Conservation (phyloP, 1,140 invertebrate species). For the Dinothrombium tinctorium region DNA sequence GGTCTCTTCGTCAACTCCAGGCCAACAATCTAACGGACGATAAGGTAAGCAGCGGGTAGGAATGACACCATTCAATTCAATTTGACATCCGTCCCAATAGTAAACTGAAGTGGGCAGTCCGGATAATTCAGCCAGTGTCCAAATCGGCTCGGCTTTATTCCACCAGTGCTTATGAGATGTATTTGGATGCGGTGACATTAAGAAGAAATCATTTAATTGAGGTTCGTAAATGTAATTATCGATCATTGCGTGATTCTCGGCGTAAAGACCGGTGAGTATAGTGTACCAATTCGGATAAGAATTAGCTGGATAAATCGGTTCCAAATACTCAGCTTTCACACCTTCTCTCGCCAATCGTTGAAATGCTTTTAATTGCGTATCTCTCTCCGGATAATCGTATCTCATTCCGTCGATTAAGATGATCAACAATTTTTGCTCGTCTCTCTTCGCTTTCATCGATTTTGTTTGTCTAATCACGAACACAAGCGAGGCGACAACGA, state of each 20-base stretch:
- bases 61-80: slow-evolving; percentile 7
- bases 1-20: too few species aligned
- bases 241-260: slow-evolving; percentile 15
- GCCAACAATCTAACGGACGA: too few species aligned
- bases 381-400: too few species aligned
- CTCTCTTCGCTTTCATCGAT: too few species aligned
- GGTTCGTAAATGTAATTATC: slow-evolving; percentile 14
- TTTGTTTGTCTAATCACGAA: too few species aligned
- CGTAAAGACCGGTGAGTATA: too few species aligned
- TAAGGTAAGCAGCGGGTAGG: too few species aligned
- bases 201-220: slow-evolving; percentile 10
- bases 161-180: slow-evolving; percentile 15
- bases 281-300: slow-evolving; percentile 14
- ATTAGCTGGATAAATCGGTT: slow-evolving; percentile 12
- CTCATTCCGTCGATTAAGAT: too few species aligned
- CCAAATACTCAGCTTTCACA: slow-evolving; percentile 10
- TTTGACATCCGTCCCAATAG: slow-evolving; percentile 16
- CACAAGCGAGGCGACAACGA: too few species aligned
- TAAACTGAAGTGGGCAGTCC: slow-evolving; percentile 12
- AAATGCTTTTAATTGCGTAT: too few species aligned
- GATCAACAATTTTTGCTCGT: too few species aligned
- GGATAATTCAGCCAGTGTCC: slow-evolving; percentile 14
- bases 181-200: slow-evolving; percentile 13
- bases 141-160: slow-evolving; percentile 14
- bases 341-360: slow-evolving; percentile 6